Base-by-base conservation (phyloP, 2,888 invertebrate species). In the Tinea pellionella region DNA sequence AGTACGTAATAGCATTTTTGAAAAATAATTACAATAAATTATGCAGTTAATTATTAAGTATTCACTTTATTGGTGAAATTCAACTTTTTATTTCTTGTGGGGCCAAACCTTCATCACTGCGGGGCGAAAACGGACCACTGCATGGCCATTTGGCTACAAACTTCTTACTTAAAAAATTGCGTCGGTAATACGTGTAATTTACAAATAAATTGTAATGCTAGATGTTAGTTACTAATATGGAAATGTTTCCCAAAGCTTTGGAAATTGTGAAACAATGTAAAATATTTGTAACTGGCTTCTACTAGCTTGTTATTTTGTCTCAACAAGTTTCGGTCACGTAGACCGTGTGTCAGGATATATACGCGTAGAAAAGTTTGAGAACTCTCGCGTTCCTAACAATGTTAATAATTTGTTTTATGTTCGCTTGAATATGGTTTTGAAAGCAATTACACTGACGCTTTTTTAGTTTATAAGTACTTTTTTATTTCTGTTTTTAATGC, bases 391-490 rank as follows among this genome's bases (percentile, higher is more conserved):
- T 53, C 12, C 19, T 53, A 19, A 53, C 53, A 24, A 24, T 53
- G 53, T 53, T 53, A 24, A 18, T 24, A 53, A 53, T 53, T 53
- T 53, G 53, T 53, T 53, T 53, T 47, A 47, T 53, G 53, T 24
- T 24, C 53, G 53, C 53, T 12, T 11, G 19, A 53, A 24, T 24
- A 24, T 53, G 53, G 18, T 24, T 53, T 53, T 24, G 18, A 24
- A 53, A 18, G 24, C 24, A 53, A 53, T 53, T 53, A 53, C 24
- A 1, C 16, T 18, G 12, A 53, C 11, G 53, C 13, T 15, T 47
- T 47, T 37, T 9, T 9, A 6, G n/a, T 47, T 47, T 47, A 47
- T 47, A 15, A 47, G 37, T 9, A 12, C 15, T 47, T 47, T 47
- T 41, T 41, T 41, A 13, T 12, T 6, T 13, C 8, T 41, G 2